These are phyloP conservation scores for Leptarthrus brevirostris DNA, from an alignment of 2,888 invertebrate species.

Conservation along the genomic window DNA sequence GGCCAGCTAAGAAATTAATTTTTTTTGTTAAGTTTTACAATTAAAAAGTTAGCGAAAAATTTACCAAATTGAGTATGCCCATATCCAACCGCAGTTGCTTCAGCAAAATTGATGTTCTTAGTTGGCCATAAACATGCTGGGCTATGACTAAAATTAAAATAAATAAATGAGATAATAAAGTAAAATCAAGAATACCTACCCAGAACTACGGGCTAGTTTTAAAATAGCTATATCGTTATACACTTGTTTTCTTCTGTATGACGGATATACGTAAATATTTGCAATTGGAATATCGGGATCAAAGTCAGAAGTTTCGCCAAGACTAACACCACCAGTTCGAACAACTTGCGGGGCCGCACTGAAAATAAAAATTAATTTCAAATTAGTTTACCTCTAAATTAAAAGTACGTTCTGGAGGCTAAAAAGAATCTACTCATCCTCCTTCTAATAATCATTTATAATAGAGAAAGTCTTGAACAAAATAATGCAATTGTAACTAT, in stretches of 20 bases:
- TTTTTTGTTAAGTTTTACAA: background rate
- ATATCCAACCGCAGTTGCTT: constrained; percentile 46
- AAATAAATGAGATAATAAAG: background rate
- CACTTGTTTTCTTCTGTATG: constrained; percentile 10
- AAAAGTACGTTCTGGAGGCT: no score
- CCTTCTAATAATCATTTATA: no score
- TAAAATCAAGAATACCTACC: constrained; percentile 2
- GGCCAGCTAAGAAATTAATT: constrained; percentile 32
- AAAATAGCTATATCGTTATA: constrained; percentile 51
- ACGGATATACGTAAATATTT: constrained; percentile 31
- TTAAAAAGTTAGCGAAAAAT: no score
- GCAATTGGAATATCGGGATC: constrained; percentile 2
- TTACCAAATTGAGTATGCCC: constrained; percentile 49
- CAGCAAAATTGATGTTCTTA: background rate
- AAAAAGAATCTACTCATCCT: no score
- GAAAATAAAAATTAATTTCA: background rate
- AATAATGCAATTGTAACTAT: no score
- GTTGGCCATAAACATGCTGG: constrained; percentile 48
- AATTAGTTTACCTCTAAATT: no score
- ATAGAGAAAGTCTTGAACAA: no score
- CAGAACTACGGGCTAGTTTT: background rate
- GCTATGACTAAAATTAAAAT: background rate
- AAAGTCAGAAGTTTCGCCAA: constrained; percentile 58
- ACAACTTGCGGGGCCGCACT: constrained; percentile 15
- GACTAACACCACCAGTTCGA: constrained; percentile 23